Base-by-base conservation (phyloP, 2,113 vertebrate genomes). In the Spea multiplicata region DNA sequence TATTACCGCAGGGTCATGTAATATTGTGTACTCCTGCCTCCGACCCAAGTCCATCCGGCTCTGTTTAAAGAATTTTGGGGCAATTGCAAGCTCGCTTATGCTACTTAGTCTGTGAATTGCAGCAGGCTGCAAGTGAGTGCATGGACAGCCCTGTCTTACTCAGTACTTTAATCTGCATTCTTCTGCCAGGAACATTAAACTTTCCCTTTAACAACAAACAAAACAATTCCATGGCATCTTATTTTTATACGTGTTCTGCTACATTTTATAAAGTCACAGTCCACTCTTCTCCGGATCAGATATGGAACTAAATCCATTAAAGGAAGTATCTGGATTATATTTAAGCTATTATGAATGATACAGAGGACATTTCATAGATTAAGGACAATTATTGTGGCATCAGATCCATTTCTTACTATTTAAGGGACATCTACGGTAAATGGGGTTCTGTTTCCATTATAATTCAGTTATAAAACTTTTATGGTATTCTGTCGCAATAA, bases 301-400 rank as follows among this genome's bases (percentile, higher is more conserved):
- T 78, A 62, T 48, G 53, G n/a, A 66, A 78, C 65, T 71, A 66
- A 78, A 78, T 71, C 52, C 69, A 78, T 72, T 78, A 78, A 78
- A 71, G 14, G 7, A 9, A 72, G 6, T 69, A 78, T 78, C 76
- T 78, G 76, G 68, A 5, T 72, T 77, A 46, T 70, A 77, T 77
- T 55, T 70, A 57, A 67, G 57, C 66, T 50, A 77, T 77, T 71
- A 53, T 50, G 71, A 52, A 72, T 64, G 55, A n/a, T 30, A 62
- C 53, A 53, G 66, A 44, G 66, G 57, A 45, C 14, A 44, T 46
- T 44, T 44, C 17, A 49, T 47, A 10, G 50, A 47, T n/a, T 47
- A 46, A 44, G 30, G 7, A 50, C 66, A 70, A 45, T 62, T 50
- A 8, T 17, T 76, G 17, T 16, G 46, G 52, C 74, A 47, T 16